Conservation (phyloP, 2,113 vertebrate genomes). For the Maccullochella peelii region DNA sequence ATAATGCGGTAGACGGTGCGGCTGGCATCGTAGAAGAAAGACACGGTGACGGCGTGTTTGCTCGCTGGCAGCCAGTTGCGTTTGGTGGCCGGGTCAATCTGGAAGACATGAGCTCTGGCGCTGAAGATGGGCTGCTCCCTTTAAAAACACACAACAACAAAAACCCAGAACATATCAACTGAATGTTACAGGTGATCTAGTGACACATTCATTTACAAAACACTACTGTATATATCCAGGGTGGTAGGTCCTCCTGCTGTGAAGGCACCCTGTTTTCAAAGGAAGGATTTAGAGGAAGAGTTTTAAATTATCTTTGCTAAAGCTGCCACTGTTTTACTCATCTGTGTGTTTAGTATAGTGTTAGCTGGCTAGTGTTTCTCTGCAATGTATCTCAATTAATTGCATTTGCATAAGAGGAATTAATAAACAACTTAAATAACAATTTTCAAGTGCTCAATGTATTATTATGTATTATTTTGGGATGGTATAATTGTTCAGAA, state of each 20-base stretch:
- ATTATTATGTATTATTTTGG: background rate
- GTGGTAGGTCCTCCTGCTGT: too few species aligned
- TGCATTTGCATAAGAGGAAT: background rate
- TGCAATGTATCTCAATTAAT: background rate
- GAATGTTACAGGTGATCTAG: background rate
- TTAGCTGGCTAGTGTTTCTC: background rate
- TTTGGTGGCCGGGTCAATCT: conserved; percentile 96
- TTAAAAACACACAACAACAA: conserved; percentile 23
- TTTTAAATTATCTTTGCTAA: background rate
- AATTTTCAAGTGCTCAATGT: background rate
- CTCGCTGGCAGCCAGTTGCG: conserved; percentile 96
- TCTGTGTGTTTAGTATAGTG: background rate
- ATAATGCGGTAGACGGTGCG: conserved; percentile 96
- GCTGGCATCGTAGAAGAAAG: conserved; percentile 88
- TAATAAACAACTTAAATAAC: background rate
- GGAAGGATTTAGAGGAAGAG: background rate
- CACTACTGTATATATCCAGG: background rate
- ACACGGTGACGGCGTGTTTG: conserved; percentile 93
- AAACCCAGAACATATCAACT: background rate
- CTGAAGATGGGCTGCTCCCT: conserved; percentile 98
- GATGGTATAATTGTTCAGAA: background rate
- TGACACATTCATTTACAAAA: background rate
- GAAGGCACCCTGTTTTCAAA: background rate
- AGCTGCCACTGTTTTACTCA: background rate
- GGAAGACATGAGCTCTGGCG: conserved; percentile 95